These are phyloP conservation scores for Cosmia trapezina DNA, from an alignment of 2,888 invertebrate genomes.

Conservation along the genomic window DNA sequence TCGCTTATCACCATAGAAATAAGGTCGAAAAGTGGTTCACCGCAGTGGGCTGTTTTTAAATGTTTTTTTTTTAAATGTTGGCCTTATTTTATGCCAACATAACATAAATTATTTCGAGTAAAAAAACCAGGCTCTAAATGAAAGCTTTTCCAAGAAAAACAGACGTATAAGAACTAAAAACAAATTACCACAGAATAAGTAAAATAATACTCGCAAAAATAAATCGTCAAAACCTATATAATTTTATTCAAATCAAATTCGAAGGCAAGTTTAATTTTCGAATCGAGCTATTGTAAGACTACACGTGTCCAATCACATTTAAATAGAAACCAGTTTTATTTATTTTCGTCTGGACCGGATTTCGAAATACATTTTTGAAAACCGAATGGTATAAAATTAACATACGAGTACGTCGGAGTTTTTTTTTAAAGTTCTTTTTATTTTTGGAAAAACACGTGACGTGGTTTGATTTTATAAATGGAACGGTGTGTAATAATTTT, in stretches of 20 bases:
- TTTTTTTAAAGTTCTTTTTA: constrained; percentile 19
- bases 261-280: neutral
- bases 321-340: constrained; percentile 48
- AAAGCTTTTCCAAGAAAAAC: too few relatives aligned
- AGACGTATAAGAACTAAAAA: neutral
- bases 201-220: neutral
- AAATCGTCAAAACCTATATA: neutral
- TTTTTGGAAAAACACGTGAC: constrained; percentile 25
- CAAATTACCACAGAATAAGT: neutral
- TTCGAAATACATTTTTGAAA: constrained; percentile 48
- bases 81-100: too few relatives aligned
- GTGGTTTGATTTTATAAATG: neutral
- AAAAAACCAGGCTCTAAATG: too few relatives aligned
- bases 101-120: too few relatives aligned
- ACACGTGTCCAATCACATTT: constrained; percentile 10
- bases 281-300: constrained; percentile 6
- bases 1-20: too few relatives aligned
- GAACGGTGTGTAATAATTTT: neutral
- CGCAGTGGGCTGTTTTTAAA: too few relatives aligned
- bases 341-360: constrained; percentile 36
- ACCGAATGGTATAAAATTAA: constrained; percentile 43
- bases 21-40: too few relatives aligned
- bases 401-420: neutral
- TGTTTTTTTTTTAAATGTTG: too few relatives aligned
- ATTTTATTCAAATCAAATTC: constrained; percentile 11